Base-by-base conservation (phyloP, 2,113 vertebrate species). In the Ceyx margarethae region DNA sequence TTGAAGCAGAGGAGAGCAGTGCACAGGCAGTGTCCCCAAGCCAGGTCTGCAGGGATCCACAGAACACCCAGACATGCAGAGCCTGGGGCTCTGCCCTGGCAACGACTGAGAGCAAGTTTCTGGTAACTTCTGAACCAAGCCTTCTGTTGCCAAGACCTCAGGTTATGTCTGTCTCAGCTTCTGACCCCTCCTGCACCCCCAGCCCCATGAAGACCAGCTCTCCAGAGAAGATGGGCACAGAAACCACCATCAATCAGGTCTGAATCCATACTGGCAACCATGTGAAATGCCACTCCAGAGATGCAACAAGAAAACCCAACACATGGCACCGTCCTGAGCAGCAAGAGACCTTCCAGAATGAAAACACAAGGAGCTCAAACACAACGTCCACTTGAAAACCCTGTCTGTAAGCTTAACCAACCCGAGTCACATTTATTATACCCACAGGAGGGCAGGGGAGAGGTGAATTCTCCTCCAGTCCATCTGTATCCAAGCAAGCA, bases 321-420 rank as follows among this genome's bases (percentile, higher is more conserved):
- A 6, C 35, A 0, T 1, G 7, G 12, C 58, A 15, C 1, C 0
- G 2, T 6, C 51, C 83, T 61, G 53, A 81, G 8, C 19, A 60
- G 67, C 0, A 1, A 71, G 31, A 79, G 48, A 29, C 5, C 7
- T 19, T 48, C 28, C 48, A 65, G 64, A 37, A 45, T 15, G 11
- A 42, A 58, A 73, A 42, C 57, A 42, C 12, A 13, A 33, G 33
- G 37, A 91, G 35, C 22, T 74, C 65, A 15, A n/a, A 17, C 22
- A 56, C 1, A 51, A 51, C 1, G 0, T 46, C 72, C 72, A 29
- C 1, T 2, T 60, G 79, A n/a, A 50, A 92, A 45, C 8, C 25
- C 5, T 46, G 5, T 4, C 53, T 57, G n/a, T 12, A 31, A 48
- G n/a, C 57, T 65, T 51, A 50, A 54, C 43, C 10, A 2, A 21